Conservation (phyloP, 2,797 vertebrate genomes). For the Picus viridis region DNA sequence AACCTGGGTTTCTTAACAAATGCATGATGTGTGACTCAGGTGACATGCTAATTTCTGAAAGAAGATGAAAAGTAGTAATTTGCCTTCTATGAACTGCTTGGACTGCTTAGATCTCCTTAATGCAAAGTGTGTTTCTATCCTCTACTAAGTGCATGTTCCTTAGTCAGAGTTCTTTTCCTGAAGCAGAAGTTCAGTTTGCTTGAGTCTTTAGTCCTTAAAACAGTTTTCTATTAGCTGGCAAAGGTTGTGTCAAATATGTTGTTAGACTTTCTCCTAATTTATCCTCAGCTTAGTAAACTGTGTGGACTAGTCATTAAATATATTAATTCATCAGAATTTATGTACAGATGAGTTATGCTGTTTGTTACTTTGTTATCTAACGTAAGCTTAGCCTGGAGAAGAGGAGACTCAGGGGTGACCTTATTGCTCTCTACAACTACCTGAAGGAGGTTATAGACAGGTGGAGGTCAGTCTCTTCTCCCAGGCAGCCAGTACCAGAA, state of each 20-base stretch:
- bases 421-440: too few species aligned
- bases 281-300: neutral
- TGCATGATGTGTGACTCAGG: neutral
- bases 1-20: neutral
- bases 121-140: neutral
- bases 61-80: neutral
- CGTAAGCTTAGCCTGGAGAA: too few species aligned
- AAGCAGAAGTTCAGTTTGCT: neutral
- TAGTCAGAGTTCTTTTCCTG: neutral
- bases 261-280: neutral
- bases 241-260: neutral
- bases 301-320: neutral
- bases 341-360: neutral
- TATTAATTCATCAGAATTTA: neutral
- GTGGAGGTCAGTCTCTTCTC: too few species aligned
- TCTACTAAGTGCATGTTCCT: neutral
- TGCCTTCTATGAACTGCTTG: neutral
- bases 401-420: too few species aligned
- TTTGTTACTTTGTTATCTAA: neutral
- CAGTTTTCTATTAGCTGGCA: fast-evolving
- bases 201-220: neutral
- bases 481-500: too few species aligned
- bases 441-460: too few species aligned
- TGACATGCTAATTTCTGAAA: neutral
- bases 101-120: neutral